phyloP scores from a whole-genome alignment of 2,113 vertebrate species.

The Nymphicus hollandicus region DNA sequence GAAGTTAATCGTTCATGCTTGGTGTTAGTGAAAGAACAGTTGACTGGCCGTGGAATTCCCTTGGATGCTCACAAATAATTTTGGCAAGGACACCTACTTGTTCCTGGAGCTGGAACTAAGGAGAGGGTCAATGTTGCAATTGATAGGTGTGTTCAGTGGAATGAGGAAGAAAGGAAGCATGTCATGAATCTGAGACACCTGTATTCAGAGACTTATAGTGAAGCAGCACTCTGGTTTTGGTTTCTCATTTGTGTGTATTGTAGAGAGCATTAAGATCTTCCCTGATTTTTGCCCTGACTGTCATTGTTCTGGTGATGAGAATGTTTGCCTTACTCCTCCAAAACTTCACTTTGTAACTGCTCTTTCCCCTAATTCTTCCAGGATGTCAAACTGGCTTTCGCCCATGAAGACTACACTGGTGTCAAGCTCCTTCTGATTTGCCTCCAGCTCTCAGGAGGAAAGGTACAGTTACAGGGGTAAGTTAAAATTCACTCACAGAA shows the following conservation, averaged over 20 bases:
- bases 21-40: not conserved
- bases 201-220: not conserved
- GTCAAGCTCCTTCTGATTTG: not conserved
- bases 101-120: not conserved
- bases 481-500: not conserved
- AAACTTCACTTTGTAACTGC: not conserved
- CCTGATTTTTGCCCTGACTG: not conserved
- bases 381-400: not conserved
- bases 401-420: not conserved
- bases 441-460: not conserved
- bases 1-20: not conserved
- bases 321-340: not conserved
- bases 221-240: not conserved
- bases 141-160: not conserved
- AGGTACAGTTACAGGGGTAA: constrained; percentile 37
- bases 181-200: fast-evolving
- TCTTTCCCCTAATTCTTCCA: constrained; percentile 28
- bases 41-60: not conserved
- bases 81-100: not conserved
- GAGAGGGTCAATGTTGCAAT: not conserved
- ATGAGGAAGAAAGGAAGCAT: not conserved
- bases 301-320: not conserved
- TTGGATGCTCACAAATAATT: not conserved
- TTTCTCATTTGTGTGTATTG: not conserved
- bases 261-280: not conserved